Percentiles rank a stretch among this genome's conserved stretches.
Evolutionary conservation across 2,797 vertebrate species (phyloP).

Genomic region (Tiaroga cobitis): DNA sequence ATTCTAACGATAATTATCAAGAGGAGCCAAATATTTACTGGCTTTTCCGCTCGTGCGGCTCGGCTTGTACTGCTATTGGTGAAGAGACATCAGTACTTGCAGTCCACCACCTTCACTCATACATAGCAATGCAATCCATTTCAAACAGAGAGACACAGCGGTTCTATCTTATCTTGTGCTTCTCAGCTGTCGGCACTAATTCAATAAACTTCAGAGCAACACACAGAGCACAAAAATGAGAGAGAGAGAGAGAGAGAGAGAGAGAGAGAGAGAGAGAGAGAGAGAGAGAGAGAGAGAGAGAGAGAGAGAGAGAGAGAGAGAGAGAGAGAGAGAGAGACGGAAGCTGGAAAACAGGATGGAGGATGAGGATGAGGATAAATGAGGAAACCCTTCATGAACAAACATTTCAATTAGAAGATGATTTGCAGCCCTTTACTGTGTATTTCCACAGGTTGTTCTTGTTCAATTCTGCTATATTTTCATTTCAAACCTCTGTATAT

Average conservation of each 20-base stretch:
- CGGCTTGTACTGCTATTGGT: constrained; percentile 60
- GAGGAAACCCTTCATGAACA: constrained; percentile 3
- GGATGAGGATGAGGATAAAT: constrained; percentile 13
- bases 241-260: neutral
- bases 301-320: constrained; percentile 5
- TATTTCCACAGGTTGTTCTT: neutral
- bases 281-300: constrained; percentile 34
- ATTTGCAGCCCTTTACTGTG: constrained; percentile 1
- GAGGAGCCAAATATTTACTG: constrained; percentile 60
- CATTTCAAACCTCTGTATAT: neutral
- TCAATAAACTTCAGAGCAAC: constrained; percentile 81
- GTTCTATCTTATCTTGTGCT: constrained; percentile 77
- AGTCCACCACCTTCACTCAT: constrained; percentile 65
- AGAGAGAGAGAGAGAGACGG: constrained; percentile 24
- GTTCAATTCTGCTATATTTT: neutral
- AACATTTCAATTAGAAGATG: constrained; percentile 22
- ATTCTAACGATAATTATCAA: constrained; percentile 61
- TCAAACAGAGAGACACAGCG: constrained; percentile 46
- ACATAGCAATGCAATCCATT: constrained; percentile 71
- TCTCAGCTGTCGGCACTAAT: constrained; percentile 81
- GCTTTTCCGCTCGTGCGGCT: constrained; percentile 49
- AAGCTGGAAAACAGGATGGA: constrained; percentile 2
- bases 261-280: constrained; percentile 53
- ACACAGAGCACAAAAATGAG: constrained; percentile 73
- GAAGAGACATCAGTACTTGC: constrained; percentile 69